Evolutionary conservation across 2,797 vertebrate species (phyloP), one percentile per base, ranked within the genome.

Genomic region (Pitangus sulphuratus): DNA sequence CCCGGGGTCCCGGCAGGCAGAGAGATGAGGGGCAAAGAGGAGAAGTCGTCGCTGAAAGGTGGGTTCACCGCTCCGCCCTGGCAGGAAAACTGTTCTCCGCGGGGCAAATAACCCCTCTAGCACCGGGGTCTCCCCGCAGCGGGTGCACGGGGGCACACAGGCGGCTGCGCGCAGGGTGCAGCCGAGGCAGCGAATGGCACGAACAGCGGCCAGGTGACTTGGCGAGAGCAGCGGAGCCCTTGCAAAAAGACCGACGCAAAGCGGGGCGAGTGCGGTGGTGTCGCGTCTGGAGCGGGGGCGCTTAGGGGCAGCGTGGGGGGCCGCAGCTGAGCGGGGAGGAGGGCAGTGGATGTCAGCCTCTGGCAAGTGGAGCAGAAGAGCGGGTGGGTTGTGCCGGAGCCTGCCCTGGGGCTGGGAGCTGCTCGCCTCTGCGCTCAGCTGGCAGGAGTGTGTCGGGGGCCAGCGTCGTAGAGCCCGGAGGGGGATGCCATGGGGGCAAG

Each of bases 1-100:
- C 57, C 22, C 20, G 77, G 50, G 56, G 13, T 81, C 64, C 62
- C 62, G 18, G 89, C 75, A 12, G 56, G 81, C 50, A 78, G 50
- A 33, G 88, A 74, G 86, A 98, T 98, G 98, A 98, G 97, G 95
- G 97, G 98, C 74, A 97, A 97, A 60, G 90, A 97, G 71, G 91
- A 98, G 78, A 98, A 97, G 87, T 97, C 98, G 58, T 97, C 98
- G 9, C 95, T 98, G 64, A 98, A 98, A 98, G 98, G 98, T 98
- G 96, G n/a, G 98, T 87, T 83, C 45, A 16, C 19, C 51, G 64
- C n/a, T 48, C 44, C 7, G 33, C 18, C 17, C 40, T 20, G 51
- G 17, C 61, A 39, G 51, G 26, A 69, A 19, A 45, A 14, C 10
- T n/a, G 21, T 16, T 80, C 30, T 28, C 31, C 33, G 1, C 8